A percentile compares a stretch with the other conserved stretches of the same genome.
These are phyloP conservation scores for Callospermophilus lateralis DNA, from an alignment of 2,113 vertebrate species.

Conservation along the genomic window DNA sequence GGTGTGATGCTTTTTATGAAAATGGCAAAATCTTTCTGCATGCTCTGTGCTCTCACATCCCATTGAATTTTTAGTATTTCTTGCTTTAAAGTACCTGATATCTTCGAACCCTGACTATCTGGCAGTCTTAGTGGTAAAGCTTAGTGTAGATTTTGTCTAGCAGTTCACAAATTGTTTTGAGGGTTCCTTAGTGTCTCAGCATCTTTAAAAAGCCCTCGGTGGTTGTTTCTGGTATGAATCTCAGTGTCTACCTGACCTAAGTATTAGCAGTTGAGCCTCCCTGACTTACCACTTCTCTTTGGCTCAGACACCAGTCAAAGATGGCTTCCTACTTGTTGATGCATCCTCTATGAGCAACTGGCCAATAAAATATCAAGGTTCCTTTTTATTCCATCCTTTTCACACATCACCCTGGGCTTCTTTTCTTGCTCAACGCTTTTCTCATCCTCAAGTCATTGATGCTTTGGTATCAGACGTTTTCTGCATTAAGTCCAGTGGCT, in stretches of 20 bases:
- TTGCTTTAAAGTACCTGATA: neutral
- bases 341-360: neutral
- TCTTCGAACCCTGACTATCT: neutral
- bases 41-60: neutral
- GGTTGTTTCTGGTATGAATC: conserved; percentile 16
- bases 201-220: neutral
- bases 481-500: neutral
- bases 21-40: neutral
- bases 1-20: neutral
- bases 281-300: neutral
- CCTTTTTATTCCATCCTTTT: neutral
- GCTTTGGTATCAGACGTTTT: neutral
- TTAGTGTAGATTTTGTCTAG: neutral
- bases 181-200: neutral
- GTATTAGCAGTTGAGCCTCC: neutral
- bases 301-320: neutral
- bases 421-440: neutral
- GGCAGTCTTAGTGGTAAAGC: conserved; percentile 2
- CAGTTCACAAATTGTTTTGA: neutral
- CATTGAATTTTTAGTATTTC: neutral
- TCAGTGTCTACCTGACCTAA: neutral
- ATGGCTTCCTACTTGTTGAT: neutral
- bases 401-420: neutral
- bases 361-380: neutral
- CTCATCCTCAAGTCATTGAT: neutral